Percentiles rank a stretch among this genome's conserved stretches.
Conservation (phyloP, 2,888 invertebrate genomes). For the Meteorus colon region DNA sequence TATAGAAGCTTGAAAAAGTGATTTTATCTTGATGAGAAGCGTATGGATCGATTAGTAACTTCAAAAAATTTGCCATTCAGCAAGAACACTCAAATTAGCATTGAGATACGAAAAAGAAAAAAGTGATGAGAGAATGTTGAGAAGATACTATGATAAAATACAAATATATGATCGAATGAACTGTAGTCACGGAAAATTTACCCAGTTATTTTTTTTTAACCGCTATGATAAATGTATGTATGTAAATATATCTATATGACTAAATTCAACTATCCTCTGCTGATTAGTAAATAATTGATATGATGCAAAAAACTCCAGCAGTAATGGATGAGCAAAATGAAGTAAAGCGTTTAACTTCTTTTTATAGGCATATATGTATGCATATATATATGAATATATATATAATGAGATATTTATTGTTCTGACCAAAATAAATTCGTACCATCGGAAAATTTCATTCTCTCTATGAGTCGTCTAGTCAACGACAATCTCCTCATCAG, state of each 20-base stretch:
- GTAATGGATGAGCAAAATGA: constrained; percentile 22
- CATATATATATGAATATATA: not conserved
- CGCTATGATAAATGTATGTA: not conserved
- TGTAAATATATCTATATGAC: not conserved
- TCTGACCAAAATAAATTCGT: constrained; percentile 54
- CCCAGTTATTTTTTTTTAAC: not conserved
- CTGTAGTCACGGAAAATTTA: not conserved
- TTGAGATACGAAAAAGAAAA: constrained; percentile 42
- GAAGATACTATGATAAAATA: not conserved
- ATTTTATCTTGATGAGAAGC: constrained; percentile 7
- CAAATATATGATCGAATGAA: not conserved
- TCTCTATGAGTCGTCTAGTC: constrained; percentile 66
- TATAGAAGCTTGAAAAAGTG: constrained; percentile 33
- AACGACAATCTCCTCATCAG: constrained; percentile 65
- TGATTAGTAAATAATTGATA: constrained; percentile 46
- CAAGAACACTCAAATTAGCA: not conserved
- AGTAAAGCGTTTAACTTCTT: constrained; percentile 51
- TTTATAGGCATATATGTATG: constrained; percentile 28
- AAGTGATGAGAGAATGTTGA: constrained; percentile 23
- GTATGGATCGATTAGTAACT: not conserved
- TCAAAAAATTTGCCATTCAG: not conserved
- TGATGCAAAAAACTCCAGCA: constrained; percentile 29
- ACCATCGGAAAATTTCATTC: constrained; percentile 68
- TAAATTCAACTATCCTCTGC: constrained; percentile 23
- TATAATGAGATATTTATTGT: constrained; percentile 22